These are phyloP conservation scores for Molossus alvarezi DNA, from an alignment of 2,797 vertebrate genomes.

Conservation along the genomic window DNA sequence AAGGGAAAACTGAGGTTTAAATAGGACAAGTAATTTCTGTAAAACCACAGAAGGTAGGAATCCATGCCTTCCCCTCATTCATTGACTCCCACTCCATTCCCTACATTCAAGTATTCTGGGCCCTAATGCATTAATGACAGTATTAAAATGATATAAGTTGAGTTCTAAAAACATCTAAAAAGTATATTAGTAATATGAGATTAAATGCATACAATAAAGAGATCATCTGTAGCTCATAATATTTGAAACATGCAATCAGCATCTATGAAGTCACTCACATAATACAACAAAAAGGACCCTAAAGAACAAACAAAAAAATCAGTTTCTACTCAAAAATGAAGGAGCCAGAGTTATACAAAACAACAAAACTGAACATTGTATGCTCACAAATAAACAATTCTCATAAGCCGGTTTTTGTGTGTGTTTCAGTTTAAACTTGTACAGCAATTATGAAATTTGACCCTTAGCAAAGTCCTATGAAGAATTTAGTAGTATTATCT, in stretches of 20 bases:
- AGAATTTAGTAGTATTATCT: neutral
- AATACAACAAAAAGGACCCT: neutral
- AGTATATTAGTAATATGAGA: neutral
- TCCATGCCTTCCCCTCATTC: neutral
- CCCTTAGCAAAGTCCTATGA: neutral
- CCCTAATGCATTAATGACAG: neutral
- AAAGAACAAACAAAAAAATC: neutral
- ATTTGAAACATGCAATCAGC: neutral
- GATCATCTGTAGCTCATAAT: neutral
- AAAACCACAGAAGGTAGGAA: neutral
- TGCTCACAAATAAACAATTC: neutral
- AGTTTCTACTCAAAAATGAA: constrained; percentile 16
- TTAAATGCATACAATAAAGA: neutral
- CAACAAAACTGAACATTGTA: neutral
- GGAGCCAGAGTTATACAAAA: neutral
- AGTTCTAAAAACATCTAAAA: neutral
- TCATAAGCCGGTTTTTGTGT: neutral
- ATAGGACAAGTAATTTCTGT: neutral
- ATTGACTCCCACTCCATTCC: neutral
- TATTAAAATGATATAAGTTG: neutral
- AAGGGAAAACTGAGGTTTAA: neutral
- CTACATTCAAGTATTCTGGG: neutral
- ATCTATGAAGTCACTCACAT: constrained; percentile 22
- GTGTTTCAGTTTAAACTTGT: neutral
- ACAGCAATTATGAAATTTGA: neutral